These are phyloP conservation scores for Tilapia sparmanii DNA, from an alignment of 2,113 vertebrate genomes.

Conservation along the genomic window DNA sequence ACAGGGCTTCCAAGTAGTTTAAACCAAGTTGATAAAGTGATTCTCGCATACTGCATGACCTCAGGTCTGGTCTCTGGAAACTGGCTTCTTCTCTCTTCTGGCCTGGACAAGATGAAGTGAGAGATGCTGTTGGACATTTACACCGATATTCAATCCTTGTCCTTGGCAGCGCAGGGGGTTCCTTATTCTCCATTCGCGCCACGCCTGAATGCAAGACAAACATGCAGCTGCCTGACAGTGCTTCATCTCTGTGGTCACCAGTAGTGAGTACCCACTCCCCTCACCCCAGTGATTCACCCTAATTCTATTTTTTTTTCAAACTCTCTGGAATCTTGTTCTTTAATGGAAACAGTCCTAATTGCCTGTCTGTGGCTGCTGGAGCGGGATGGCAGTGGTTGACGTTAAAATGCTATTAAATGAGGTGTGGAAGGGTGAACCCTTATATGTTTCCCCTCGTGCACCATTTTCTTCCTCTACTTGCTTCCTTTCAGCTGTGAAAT, in stretches of 20 bases:
- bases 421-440: slow-evolving; percentile 28
- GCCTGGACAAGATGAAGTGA: slow-evolving; percentile 34
- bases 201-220: slow-evolving; percentile 46
- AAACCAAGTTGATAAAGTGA: neutral
- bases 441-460: neutral
- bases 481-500: neutral
- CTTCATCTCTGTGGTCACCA: slow-evolving; percentile 35
- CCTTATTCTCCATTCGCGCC: neutral
- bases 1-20: neutral
- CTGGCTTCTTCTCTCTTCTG: neutral
- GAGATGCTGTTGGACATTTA: slow-evolving; percentile 51
- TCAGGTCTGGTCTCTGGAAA: neutral
- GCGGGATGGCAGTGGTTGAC: slow-evolving; percentile 13
- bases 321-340: neutral
- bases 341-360: slow-evolving; percentile 30
- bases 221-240: slow-evolving; percentile 35
- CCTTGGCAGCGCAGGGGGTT: slow-evolving; percentile 23
- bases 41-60: neutral
- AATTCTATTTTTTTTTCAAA: neutral
- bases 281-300: neutral
- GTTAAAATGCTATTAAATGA: slow-evolving; percentile 26
- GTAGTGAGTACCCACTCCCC: slow-evolving; percentile 14
- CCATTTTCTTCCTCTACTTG: neutral
- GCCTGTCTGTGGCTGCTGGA: slow-evolving; percentile 6
- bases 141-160: slow-evolving; percentile 37